These are phyloP conservation scores for Pseudopodoces humilis DNA, from an alignment of 2,113 vertebrate genomes.

Conservation along the genomic window DNA sequence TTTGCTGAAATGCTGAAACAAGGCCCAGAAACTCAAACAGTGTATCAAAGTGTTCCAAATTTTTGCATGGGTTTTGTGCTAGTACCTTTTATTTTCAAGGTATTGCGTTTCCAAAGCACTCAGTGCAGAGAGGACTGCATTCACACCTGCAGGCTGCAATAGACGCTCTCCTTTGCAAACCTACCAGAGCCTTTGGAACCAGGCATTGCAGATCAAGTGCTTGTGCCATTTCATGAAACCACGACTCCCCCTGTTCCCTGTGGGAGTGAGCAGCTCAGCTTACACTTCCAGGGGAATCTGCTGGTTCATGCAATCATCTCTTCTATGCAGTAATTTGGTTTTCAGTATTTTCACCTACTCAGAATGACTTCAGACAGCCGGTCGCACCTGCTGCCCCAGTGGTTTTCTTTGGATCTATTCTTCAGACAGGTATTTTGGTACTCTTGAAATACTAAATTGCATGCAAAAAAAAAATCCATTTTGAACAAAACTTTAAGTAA, in stretches of 20 bases:
- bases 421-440: background rate
- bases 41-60: background rate
- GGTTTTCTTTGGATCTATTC: background rate
- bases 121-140: background rate
- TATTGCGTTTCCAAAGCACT: background rate
- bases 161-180: rapidly evolving
- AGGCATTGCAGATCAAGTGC: background rate
- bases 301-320: background rate
- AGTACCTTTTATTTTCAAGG: background rate
- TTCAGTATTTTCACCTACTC: background rate
- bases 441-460: background rate
- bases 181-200: background rate
- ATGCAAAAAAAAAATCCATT: background rate
- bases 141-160: background rate
- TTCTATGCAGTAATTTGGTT: background rate
- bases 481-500: background rate
- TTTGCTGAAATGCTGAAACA: background rate
- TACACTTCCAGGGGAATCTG: background rate
- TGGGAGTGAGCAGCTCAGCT: background rate
- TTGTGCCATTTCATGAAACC: background rate
- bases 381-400: background rate
- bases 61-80: background rate
- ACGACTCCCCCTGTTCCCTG: background rate
- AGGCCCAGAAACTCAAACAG: background rate
- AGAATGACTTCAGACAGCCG: background rate